Conservation (phyloP, 2,797 vertebrate species). For the Myotis myotis region DNA sequence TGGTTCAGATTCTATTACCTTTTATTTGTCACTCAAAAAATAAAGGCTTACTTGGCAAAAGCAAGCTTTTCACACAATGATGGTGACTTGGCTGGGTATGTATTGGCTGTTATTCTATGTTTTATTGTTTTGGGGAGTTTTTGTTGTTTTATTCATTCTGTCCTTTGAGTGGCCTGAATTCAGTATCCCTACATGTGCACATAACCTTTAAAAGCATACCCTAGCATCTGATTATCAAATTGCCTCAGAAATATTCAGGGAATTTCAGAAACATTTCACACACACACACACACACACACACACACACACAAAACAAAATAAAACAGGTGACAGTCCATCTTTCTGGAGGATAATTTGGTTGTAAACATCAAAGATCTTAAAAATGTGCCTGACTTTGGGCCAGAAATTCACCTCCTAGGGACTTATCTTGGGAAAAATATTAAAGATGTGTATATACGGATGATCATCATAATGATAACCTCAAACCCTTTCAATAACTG, state of each 20-base stretch:
- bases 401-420: neutral
- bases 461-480: neutral
- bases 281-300: too few relatives aligned
- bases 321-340: neutral
- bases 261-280: slow-evolving; percentile 3
- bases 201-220: neutral
- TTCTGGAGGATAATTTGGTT: neutral
- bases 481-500: neutral
- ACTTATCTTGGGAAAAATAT: neutral
- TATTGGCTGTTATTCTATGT: neutral
- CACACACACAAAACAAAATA: neutral
- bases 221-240: neutral
- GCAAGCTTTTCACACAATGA: neutral
- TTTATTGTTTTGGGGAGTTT: neutral
- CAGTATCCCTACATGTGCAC: neutral
- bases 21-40: slow-evolving; percentile 33
- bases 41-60: slow-evolving; percentile 38
- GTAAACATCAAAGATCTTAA: neutral
- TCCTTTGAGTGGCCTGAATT: neutral
- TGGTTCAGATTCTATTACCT: neutral
- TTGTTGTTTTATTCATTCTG: neutral
- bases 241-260: neutral
- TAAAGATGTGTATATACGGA: neutral
- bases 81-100: neutral
- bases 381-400: neutral